phyloP scores from a whole-genome alignment of 1,140 invertebrate species.

The Drosophila sp. region DNA sequence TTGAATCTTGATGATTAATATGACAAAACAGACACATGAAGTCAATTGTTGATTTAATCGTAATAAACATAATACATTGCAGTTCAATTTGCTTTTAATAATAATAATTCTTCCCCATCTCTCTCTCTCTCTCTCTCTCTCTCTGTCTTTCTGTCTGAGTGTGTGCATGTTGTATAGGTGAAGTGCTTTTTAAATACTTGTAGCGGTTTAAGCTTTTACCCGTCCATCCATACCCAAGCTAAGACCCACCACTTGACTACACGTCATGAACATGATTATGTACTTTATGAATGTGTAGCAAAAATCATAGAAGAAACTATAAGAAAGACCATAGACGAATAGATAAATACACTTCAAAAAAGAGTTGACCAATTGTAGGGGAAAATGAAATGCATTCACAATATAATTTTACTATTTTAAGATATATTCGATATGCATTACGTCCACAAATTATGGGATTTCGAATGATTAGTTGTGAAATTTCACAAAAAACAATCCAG shows the following conservation, averaged over 20 bases:
- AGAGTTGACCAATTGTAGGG: not conserved
- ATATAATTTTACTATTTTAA: too few relatives aligned
- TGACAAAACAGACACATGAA: not conserved
- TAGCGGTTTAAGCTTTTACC: slow-evolving; percentile 76
- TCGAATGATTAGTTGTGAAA: too few relatives aligned
- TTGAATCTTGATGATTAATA: slow-evolving; percentile 12
- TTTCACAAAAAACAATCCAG: too few relatives aligned
- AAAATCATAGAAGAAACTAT: slow-evolving; percentile 32
- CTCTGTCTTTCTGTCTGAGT: not conserved
- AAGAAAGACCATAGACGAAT: not conserved
- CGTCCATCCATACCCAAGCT: slow-evolving; percentile 21
- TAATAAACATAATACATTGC: slow-evolving; percentile 45
- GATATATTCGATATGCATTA: too few relatives aligned
- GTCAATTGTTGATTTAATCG: slow-evolving; percentile 48
- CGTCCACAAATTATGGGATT: not conserved
- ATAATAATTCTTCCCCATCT: slow-evolving; percentile 23
- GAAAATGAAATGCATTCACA: not conserved
- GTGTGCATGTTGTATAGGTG: slow-evolving; percentile 35
- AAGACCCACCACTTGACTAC: slow-evolving; percentile 70
- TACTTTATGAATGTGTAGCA: slow-evolving; percentile 76
- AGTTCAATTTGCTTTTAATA: slow-evolving; percentile 61
- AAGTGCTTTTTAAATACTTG: slow-evolving; percentile 79
- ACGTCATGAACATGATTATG: slow-evolving; percentile 80
- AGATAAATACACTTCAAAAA: slow-evolving; percentile 9
- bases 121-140: not conserved